Conservation (phyloP, 1,140 invertebrate genomes). For the Augochlora pura region DNA sequence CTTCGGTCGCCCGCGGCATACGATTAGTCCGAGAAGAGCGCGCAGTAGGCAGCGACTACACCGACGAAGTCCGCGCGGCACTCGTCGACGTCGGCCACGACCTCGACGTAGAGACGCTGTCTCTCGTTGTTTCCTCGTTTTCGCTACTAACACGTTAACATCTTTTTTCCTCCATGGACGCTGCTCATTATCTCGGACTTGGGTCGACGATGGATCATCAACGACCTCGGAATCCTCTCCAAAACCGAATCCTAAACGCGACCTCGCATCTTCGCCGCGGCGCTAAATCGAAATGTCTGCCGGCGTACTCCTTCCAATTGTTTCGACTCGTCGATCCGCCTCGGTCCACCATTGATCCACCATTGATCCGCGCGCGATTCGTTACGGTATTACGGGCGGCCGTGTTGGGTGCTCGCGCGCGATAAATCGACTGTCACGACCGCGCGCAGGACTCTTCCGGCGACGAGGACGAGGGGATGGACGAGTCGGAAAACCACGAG, state of each 20-base stretch:
- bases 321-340: slow-evolving; percentile 31
- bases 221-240: slow-evolving; percentile 29
- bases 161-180: slow-evolving; percentile 76
- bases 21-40: not conserved
- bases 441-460: slow-evolving; percentile 72
- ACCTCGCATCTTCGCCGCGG: slow-evolving; percentile 50
- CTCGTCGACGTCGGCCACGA: not conserved
- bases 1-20: not conserved
- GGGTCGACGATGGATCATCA: slow-evolving; percentile 64
- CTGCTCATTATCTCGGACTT: slow-evolving; percentile 70
- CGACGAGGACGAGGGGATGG: slow-evolving; percentile 75
- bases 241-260: slow-evolving; percentile 44
- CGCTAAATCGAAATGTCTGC: slow-evolving; percentile 30
- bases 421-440: not conserved
- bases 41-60: not conserved
- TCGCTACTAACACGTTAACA: slow-evolving; percentile 65
- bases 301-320: slow-evolving; percentile 25
- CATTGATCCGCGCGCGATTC: slow-evolving; percentile 2
- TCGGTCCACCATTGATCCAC: not conserved
- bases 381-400: not conserved
- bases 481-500: slow-evolving; percentile 75
- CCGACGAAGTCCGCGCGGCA: slow-evolving; percentile 13
- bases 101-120: too few species aligned
- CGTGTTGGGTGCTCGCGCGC: not conserved
- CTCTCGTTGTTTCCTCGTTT: slow-evolving; percentile 10